Conservation (phyloP, 2,113 vertebrate species). For the Holacanthus passer region DNA sequence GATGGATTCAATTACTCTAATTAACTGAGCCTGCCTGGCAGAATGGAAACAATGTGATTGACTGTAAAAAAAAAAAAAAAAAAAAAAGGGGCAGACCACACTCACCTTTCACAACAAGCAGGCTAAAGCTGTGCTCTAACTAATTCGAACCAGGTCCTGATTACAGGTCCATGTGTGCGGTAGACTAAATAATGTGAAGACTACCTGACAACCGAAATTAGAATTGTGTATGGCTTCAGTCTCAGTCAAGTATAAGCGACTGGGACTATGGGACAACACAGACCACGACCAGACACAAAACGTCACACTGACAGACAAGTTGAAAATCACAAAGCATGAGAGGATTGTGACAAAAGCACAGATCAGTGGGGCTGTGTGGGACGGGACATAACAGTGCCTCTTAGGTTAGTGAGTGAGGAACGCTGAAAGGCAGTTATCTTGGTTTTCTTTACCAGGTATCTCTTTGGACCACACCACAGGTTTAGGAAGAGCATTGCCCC, state of each 20-base stretch:
- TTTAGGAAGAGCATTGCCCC: slow-evolving; percentile 73
- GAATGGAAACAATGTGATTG: slow-evolving; percentile 64
- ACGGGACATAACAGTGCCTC: slow-evolving; percentile 47
- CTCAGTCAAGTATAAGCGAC: slow-evolving; percentile 53
- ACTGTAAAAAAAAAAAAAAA: slow-evolving; percentile 50
- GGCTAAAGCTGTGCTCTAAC: slow-evolving; percentile 25
- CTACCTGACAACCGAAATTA: slow-evolving; percentile 23
- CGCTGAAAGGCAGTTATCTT: slow-evolving; percentile 56
- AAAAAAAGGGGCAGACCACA: slow-evolving; percentile 48
- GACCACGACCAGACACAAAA: slow-evolving; percentile 50
- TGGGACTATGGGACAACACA: slow-evolving; percentile 45
- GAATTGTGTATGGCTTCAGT: slow-evolving; percentile 62
- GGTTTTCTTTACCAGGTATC: slow-evolving; percentile 79
- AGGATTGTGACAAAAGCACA: slow-evolving; percentile 57
- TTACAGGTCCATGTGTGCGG: slow-evolving; percentile 22
- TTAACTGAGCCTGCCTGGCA: slow-evolving; percentile 58
- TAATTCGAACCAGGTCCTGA: slow-evolving; percentile 36
- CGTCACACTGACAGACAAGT: slow-evolving; percentile 42
- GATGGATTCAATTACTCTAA: slow-evolving; percentile 68
- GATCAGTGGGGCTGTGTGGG: slow-evolving; percentile 34
- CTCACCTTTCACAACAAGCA: slow-evolving; percentile 57
- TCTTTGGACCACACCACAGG: slow-evolving; percentile 63
- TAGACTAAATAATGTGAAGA: slow-evolving; percentile 45
- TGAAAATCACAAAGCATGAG: slow-evolving; percentile 51
- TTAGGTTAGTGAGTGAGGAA: slow-evolving; percentile 67